These are phyloP conservation scores for Cercopithecus mona DNA, from an alignment of 2,113 vertebrate species.

Conservation along the genomic window DNA sequence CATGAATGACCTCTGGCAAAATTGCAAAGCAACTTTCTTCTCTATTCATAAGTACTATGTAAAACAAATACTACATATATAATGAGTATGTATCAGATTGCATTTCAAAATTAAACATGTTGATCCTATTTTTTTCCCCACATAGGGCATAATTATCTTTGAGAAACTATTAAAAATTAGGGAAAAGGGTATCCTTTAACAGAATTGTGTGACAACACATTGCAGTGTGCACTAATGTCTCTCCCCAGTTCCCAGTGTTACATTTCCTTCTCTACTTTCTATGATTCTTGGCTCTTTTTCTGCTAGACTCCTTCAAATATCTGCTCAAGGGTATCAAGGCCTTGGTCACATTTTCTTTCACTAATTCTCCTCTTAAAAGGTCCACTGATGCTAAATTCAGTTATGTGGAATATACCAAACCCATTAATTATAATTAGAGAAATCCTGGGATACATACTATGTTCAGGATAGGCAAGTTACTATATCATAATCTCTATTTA, in stretches of 20 bases:
- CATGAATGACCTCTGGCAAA: not conserved
- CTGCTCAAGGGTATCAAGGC: not conserved
- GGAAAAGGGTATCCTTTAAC: not conserved
- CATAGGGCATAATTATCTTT: not conserved
- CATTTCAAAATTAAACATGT: not conserved
- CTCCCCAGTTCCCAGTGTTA: not conserved
- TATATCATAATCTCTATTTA: not conserved
- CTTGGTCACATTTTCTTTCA: not conserved
- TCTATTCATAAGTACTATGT: not conserved
- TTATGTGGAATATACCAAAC: not conserved
- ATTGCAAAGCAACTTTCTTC: not conserved
- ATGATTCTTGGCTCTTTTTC: not conserved
- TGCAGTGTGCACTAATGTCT: not conserved
- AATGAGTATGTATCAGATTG: not conserved
- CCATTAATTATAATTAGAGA: not conserved
- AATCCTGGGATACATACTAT: not conserved
- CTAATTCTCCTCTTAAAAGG: not conserved
- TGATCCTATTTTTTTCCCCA: not conserved
- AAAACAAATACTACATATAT: not conserved
- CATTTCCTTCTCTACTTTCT: not conserved
- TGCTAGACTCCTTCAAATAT: not conserved
- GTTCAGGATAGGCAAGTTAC: not conserved
- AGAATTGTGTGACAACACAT: not conserved
- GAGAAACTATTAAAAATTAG: not conserved
- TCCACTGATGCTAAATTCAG: not conserved